Conservation (phyloP, 1,140 invertebrate genomes). For the Trichoplusia ni region DNA sequence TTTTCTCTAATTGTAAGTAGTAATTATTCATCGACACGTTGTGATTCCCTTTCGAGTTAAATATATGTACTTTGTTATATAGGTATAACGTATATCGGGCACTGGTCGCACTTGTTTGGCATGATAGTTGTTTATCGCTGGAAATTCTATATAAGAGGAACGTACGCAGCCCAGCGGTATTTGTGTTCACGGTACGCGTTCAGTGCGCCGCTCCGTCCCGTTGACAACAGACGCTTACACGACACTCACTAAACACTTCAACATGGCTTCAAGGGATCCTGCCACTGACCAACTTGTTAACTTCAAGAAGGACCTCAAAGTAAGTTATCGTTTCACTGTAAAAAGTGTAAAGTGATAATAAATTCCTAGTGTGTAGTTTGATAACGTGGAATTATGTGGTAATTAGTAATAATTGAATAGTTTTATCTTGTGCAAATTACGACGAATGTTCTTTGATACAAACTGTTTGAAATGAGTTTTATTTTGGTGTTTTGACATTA, state of each 20-base stretch:
- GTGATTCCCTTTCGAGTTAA: too few relatives aligned
- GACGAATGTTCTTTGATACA: not conserved
- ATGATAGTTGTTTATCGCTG: conserved; percentile 67
- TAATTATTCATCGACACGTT: too few relatives aligned
- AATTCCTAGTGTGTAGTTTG: not conserved
- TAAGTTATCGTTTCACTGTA: conserved; percentile 59
- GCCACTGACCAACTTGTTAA: conserved; percentile 86
- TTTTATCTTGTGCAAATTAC: conserved; percentile 1
- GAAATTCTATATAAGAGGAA: conserved; percentile 65
- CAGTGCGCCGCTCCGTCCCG: conserved; percentile 62
- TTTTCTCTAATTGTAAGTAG: too few relatives aligned
- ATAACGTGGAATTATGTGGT: not conserved
- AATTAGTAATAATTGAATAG: not conserved
- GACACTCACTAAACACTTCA: too few relatives aligned
- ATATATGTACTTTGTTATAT: too few relatives aligned
- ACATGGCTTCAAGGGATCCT: conserved; percentile 83
- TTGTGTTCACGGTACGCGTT: conserved; percentile 58
- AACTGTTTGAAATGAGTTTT: not conserved
- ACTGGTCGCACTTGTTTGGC: conserved; percentile 43
- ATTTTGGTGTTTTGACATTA: not conserved
- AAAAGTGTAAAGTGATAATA: not conserved
- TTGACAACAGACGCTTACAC: conserved; percentile 7
- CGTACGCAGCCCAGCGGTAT: conserved; percentile 42
- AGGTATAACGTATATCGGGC: too few relatives aligned
- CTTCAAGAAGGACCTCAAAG: conserved; percentile 85